Percentiles rank a stretch among this genome's conserved stretches.
phyloP scores from a whole-genome alignment of 1,140 invertebrate genomes.

The Eriocheir sinensis region DNA sequence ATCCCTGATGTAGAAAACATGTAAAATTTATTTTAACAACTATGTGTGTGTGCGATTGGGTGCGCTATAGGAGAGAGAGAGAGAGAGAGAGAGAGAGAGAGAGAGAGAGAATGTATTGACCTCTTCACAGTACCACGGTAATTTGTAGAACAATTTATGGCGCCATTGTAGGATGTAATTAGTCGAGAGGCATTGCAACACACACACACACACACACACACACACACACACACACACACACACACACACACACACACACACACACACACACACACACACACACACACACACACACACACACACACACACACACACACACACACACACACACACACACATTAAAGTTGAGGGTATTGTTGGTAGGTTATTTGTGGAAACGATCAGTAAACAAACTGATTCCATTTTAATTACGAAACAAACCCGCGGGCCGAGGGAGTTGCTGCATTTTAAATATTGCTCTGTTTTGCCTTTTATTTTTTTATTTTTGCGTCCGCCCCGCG shows the following conservation, averaged over 20 bases:
- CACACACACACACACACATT: background rate
- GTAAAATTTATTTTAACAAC: too few species aligned
- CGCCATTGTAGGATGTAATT: slow-evolving; percentile 16
- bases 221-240: slow-evolving; percentile 53
- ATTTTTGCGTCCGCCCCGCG: too few species aligned
- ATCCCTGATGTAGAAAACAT: too few species aligned
- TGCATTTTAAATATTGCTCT: too few species aligned
- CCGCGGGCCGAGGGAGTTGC: too few species aligned
- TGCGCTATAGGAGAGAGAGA: too few species aligned
- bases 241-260: slow-evolving; percentile 18
- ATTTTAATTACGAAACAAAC: too few species aligned
- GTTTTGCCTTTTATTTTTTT: too few species aligned
- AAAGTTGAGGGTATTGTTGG: background rate
- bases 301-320: background rate
- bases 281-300: slow-evolving; percentile 28
- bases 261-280: slow-evolving; percentile 31
- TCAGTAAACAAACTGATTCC: too few species aligned
- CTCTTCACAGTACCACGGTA: background rate
- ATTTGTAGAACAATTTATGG: background rate
- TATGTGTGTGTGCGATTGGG: background rate
- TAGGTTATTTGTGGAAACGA: too few species aligned
- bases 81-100: too few species aligned
- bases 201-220: slow-evolving; percentile 56
- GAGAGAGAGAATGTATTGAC: too few species aligned
- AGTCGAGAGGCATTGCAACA: background rate